Percentiles rank a stretch among this genome's conserved stretches.
phyloP scores from a whole-genome alignment of 2,797 vertebrate species.

The Coregonus suidteri region DNA sequence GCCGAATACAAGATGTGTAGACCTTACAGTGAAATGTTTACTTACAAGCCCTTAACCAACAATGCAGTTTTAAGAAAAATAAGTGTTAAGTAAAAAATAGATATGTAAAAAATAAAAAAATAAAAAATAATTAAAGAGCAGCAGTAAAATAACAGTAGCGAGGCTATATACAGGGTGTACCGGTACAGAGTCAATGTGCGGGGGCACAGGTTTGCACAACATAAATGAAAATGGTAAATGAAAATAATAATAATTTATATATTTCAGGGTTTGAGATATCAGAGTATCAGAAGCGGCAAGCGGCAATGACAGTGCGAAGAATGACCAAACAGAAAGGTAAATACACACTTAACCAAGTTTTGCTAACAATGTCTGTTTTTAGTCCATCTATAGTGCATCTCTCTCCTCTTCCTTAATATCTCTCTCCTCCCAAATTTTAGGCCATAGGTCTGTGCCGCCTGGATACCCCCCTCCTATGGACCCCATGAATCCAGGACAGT shows the following conservation, averaged over 20 bases:
- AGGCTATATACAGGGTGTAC: too few species aligned
- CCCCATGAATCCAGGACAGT: slow-evolving; percentile 84
- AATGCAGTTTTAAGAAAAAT: too few species aligned
- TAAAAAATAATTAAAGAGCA: too few species aligned
- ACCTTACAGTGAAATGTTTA: too few species aligned
- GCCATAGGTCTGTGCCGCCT: slow-evolving; percentile 84
- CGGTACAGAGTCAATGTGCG: too few species aligned
- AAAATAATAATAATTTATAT: not conserved
- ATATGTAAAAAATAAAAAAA: too few species aligned
- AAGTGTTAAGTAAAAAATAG: too few species aligned
- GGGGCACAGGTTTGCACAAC: not conserved
- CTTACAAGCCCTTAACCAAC: too few species aligned
- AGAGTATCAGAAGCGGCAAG: slow-evolving; percentile 88
- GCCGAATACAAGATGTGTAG: too few species aligned
- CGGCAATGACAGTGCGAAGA: slow-evolving; percentile 89
- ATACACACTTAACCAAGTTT: slow-evolving; percentile 16
- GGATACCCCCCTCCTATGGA: slow-evolving; percentile 83
- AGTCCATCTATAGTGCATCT: not conserved
- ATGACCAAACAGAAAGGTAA: slow-evolving; percentile 90
- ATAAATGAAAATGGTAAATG: not conserved
- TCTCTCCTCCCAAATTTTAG: slow-evolving; percentile 64
- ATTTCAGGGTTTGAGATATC: slow-evolving; percentile 86
- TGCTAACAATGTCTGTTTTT: too few species aligned
- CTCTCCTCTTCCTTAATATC: slow-evolving; percentile 5
- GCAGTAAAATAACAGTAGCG: too few species aligned